A percentile compares a stretch with the other conserved stretches of the same genome.
Evolutionary conservation across 1,140 invertebrate genomes (phyloP).

Genomic region (Solenopsis invicta): DNA sequence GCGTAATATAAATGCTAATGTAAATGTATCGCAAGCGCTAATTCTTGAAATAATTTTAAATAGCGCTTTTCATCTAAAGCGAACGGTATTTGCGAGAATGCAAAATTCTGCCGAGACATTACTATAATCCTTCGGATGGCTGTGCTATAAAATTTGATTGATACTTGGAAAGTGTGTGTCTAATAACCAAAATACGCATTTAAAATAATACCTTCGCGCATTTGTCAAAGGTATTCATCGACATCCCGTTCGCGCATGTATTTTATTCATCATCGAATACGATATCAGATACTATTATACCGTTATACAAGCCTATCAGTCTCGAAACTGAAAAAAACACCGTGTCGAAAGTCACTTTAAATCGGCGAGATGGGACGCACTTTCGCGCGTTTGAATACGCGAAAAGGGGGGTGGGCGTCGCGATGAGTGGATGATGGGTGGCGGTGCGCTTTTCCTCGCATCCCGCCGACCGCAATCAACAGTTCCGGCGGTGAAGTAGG

Average conservation of each 20-base stretch:
- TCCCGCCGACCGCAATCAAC: slow-evolving; percentile 76
- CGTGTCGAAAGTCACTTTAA: slow-evolving; percentile 11
- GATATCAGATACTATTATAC: background rate
- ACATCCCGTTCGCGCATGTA: background rate
- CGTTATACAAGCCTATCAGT: background rate
- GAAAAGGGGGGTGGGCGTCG: background rate
- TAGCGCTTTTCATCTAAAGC: slow-evolving; percentile 31
- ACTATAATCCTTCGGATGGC: background rate
- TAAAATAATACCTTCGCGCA: background rate
- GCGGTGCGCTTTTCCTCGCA: slow-evolving; percentile 62
- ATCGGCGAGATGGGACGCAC: slow-evolving; percentile 17
- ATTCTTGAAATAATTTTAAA: slow-evolving; percentile 55
- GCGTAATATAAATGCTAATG: slow-evolving; percentile 59
- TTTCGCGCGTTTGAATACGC: slow-evolving; percentile 43
- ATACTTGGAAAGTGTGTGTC: background rate
- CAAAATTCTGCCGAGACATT: background rate
- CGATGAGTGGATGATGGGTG: slow-evolving; percentile 34
- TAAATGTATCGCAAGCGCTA: slow-evolving; percentile 36
- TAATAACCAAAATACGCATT: background rate
- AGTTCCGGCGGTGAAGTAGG: slow-evolving; percentile 60
- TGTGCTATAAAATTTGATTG: background rate
- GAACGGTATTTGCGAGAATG: background rate
- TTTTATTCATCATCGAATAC: background rate
- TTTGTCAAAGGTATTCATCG: slow-evolving; percentile 8
- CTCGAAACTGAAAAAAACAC: background rate